Evolutionary conservation across 2,113 vertebrate genomes (phyloP).

Genomic region (Varanus komodoensis): DNA sequence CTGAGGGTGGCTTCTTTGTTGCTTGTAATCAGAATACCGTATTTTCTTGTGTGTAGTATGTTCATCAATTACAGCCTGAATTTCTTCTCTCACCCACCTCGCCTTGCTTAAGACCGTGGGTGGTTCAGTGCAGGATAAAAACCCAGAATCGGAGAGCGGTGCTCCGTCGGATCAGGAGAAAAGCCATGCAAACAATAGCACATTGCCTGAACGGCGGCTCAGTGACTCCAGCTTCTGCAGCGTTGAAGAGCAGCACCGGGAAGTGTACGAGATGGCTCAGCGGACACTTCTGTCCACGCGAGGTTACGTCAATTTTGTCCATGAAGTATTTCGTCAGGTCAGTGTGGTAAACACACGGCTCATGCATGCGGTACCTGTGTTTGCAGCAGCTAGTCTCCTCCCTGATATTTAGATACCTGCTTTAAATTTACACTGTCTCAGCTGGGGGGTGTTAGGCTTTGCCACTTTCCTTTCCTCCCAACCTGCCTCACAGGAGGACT

Average conservation of each 20-base stretch:
- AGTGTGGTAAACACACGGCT: neutral
- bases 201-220: slow-evolving; percentile 87
- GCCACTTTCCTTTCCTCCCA: neutral
- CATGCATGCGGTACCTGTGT: rapidly evolving
- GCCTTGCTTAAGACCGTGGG: slow-evolving; percentile 76
- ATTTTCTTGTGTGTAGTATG: neutral
- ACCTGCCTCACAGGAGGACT: neutral
- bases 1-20: too few species aligned
- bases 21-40: rapidly evolving
- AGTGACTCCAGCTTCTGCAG: slow-evolving; percentile 94
- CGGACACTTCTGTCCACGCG: slow-evolving; percentile 91
- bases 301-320: slow-evolving; percentile 96
- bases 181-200: slow-evolving; percentile 91
- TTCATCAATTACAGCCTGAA: neutral
- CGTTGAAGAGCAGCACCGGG: slow-evolving; percentile 92
- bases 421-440: neutral
- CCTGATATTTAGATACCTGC: too few species aligned
- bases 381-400: neutral
- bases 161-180: slow-evolving; percentile 82
- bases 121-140: slow-evolving; percentile 82
- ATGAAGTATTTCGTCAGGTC: slow-evolving; percentile 98
- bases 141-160: slow-evolving; percentile 73
- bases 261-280: slow-evolving; percentile 94
- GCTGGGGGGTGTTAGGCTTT: too few species aligned
- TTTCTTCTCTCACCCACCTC: neutral